Conservation (phyloP, 1,140 invertebrate species). For the Oreohelix idahoensis region DNA sequence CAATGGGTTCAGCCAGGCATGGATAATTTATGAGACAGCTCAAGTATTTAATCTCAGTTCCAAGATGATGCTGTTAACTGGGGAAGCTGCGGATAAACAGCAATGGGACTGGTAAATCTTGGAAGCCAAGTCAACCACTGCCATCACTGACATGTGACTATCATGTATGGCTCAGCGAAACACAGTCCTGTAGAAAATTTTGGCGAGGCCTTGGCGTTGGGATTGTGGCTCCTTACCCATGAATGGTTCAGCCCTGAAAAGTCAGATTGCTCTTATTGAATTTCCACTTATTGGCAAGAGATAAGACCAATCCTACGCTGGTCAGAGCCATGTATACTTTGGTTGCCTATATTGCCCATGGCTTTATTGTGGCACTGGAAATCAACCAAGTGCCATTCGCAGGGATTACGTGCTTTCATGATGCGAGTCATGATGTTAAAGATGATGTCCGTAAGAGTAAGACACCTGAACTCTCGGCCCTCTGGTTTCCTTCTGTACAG, state of each 20-base stretch:
- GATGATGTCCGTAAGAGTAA: constrained; percentile 97
- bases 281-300: constrained; percentile 83
- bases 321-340: constrained; percentile 97
- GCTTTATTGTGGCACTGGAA: constrained; percentile 98
- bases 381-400: constrained; percentile 95
- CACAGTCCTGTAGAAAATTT: constrained; percentile 98
- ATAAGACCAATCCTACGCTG: constrained; percentile 77
- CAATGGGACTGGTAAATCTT: constrained; percentile 99
- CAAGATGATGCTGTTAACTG: constrained; percentile 98
- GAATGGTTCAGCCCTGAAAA: constrained; percentile 97
- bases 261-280: constrained; percentile 93
- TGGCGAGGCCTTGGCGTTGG: constrained; percentile 95
- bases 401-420: constrained; percentile 94
- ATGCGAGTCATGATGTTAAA: constrained; percentile 98
- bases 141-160: constrained; percentile 95
- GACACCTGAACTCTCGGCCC: no score
- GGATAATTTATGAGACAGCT: constrained; percentile 97
- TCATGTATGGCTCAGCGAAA: constrained; percentile 82
- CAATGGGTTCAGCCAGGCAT: constrained; percentile 93
- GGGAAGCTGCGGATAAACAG: constrained; percentile 96
- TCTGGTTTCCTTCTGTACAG: constrained; percentile 96
- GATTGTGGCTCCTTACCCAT: constrained; percentile 95
- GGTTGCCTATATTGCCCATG: no score
- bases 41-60: constrained; percentile 95
- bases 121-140: constrained; percentile 90